Percentiles rank a stretch among this genome's conserved stretches.
phyloP scores from a whole-genome alignment of 2,888 invertebrate species.

The Coremacera marginata region DNA sequence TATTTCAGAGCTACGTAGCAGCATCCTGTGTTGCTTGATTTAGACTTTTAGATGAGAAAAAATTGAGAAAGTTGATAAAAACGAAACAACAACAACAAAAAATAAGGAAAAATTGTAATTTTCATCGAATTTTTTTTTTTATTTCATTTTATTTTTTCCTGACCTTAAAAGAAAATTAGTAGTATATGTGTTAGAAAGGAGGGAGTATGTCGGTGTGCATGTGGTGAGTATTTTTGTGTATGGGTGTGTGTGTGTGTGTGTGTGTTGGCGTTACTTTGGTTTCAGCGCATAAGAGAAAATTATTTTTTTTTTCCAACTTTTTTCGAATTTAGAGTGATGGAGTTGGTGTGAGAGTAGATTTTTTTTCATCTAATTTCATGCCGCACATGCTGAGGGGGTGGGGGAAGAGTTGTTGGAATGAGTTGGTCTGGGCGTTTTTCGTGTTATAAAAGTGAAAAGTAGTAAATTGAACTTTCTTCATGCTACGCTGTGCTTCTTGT shows the following conservation, averaged over 20 bases:
- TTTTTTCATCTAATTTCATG: constrained; percentile 10
- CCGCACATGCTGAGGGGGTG: constrained; percentile 32
- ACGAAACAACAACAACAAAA: constrained; percentile 50
- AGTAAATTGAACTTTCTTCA: constrained; percentile 63
- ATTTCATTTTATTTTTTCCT: constrained; percentile 59
- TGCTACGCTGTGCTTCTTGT: constrained; percentile 42
- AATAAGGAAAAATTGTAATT: constrained; percentile 66
- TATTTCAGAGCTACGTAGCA: constrained; percentile 51
- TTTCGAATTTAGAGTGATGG: constrained; percentile 38
- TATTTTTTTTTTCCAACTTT: constrained; percentile 44
- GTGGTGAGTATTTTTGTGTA: constrained; percentile 26
- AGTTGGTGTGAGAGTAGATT: not conserved
- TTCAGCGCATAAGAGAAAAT: constrained; percentile 54
- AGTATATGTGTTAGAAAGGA: constrained; percentile 46
- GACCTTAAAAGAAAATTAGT: constrained; percentile 65
- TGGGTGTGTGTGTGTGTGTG: constrained; percentile 34
- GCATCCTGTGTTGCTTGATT: constrained; percentile 39
- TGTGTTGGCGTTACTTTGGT: constrained; percentile 50
- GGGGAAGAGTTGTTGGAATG: constrained; percentile 44
- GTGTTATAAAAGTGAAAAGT: constrained; percentile 59
- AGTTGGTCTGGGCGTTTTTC: constrained; percentile 39
- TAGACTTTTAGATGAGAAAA: constrained; percentile 54
- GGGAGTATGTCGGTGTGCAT: constrained; percentile 29
- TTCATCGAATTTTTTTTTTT: constrained; percentile 60
- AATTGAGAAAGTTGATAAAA: constrained; percentile 30